Evolutionary conservation across 2,113 vertebrate species (phyloP), one percentile per base, ranked within the genome.

Genomic region (Sylvilagus bachmani): DNA sequence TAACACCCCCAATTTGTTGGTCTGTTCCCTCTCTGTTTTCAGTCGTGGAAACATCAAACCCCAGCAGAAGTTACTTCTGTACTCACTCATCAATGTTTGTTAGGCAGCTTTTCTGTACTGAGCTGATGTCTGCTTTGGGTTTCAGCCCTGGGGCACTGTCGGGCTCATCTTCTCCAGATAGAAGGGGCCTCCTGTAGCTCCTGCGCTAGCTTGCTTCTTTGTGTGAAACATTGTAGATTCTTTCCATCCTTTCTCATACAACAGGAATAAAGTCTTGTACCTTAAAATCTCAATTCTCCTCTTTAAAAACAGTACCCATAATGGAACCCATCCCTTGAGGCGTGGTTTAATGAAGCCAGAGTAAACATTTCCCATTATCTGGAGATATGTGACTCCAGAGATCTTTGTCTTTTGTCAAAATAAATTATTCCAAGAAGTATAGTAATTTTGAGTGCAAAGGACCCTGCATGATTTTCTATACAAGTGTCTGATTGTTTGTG

Each of bases 231-330:
- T 53, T 44, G 6, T 58, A 53, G 78, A 38, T 91, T 91, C 49
- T 78, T 58, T 70, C 31, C 12, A n/a, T 92, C 19, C 22, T 95
- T 93, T 96, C 29, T 94, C 25, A 77, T 77, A 55, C 82, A 77
- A 33, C 49, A 96, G 62, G 24, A 58, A 74, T 90, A 64, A 70
- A 58, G 62, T 53, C 79, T 75, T 92, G 27, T 88, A 25, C 53
- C 36, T 62, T 90, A 67, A 79, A 64, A 61, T 53, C 25, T 14
- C 88, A 33, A 14, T 53, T 91, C 21, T 89, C 87, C 70, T 73
- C 25, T 5, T 75, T 36, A 13, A 71, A 73, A 58, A 58, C 25
- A 19, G 17, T 38, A 61, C 3, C 5, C 3, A 11, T 33, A 31
- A 49, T 88, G 55, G 66, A 93, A 83, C 17, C 51, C 12, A 88